Conservation (phyloP, 2,888 invertebrate species). For the Drosophila prolongata region DNA sequence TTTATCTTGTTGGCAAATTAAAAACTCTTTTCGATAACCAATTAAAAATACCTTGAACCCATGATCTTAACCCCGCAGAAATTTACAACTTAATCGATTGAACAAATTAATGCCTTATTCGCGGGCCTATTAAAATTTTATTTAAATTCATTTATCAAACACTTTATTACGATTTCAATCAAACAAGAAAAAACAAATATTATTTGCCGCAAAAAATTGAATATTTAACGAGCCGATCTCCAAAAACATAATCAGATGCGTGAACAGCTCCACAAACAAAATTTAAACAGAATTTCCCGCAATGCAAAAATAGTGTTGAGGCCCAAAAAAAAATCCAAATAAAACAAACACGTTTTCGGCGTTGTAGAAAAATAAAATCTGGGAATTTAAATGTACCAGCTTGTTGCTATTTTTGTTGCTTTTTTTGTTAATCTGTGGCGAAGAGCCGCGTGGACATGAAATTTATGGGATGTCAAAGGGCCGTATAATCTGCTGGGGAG, state of each 20-base stretch:
- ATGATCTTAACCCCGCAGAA: conserved; percentile 1
- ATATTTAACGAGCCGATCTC: conserved; percentile 16
- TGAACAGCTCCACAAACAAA: conserved; percentile 5
- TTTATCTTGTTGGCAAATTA: background rate
- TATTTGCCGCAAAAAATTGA: conserved; percentile 2
- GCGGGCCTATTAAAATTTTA: conserved; percentile 12
- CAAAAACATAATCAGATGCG: conserved; percentile 3
- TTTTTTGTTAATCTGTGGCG: conserved; percentile 53
- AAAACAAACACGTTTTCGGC: conserved; percentile 43
- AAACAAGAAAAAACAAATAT: background rate
- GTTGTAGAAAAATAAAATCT: conserved; percentile 23
- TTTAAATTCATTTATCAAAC: conserved; percentile 25
- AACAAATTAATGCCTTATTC: conserved; percentile 26
- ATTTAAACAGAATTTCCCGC: conserved; percentile 13
- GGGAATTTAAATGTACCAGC: conserved; percentile 18
- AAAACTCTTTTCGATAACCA: background rate
- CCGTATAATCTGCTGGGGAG: conserved; percentile 68
- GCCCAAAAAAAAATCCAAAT: background rate
- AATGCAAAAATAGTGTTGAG: conserved; percentile 15
- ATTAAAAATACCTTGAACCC: background rate
- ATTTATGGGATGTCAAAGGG: conserved; percentile 81
- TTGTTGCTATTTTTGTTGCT: conserved; percentile 34
- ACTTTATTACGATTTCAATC: conserved; percentile 24
- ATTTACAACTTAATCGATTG: conserved; percentile 23
- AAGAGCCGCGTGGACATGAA: conserved; percentile 64